phyloP scores from a whole-genome alignment of 2,113 vertebrate species.

The Gambusia holbrooki region DNA sequence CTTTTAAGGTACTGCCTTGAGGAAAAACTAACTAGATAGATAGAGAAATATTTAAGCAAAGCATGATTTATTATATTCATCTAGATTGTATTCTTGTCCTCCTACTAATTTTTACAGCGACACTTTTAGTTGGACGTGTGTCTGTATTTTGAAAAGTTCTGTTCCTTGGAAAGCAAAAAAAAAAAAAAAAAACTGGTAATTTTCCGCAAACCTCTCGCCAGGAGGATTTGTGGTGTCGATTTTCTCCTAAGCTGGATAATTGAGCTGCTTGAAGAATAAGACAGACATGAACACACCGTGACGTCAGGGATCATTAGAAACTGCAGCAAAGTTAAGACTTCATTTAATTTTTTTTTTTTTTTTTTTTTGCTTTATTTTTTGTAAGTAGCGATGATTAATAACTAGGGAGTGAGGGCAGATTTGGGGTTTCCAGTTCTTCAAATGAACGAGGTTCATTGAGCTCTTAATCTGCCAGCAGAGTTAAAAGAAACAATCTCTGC shows the following conservation, averaged over 20 bases:
- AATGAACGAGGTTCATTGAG: neutral
- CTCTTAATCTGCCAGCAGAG: neutral
- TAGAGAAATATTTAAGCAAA: neutral
- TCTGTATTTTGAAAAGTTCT: slow-evolving; percentile 39
- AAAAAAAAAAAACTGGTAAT: slow-evolving; percentile 18
- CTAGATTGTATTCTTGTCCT: neutral
- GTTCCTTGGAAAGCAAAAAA: slow-evolving; percentile 52
- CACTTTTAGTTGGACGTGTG: slow-evolving; percentile 17
- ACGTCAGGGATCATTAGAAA: slow-evolving; percentile 22
- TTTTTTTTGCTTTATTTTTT: neutral
- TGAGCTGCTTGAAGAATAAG: slow-evolving; percentile 38
- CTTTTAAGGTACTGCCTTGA: neutral
- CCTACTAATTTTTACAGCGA: slow-evolving; percentile 1
- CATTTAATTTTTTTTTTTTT: neutral
- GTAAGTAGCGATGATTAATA: neutral
- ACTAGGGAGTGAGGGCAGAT: too few species aligned
- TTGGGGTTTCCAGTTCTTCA: neutral
- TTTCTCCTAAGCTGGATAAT: slow-evolving; percentile 43
- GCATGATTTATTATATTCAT: slow-evolving; percentile 3
- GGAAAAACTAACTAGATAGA: neutral
- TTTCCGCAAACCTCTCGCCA: slow-evolving; percentile 18
- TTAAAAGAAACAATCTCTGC: neutral
- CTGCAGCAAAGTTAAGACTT: slow-evolving; percentile 8
- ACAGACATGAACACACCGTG: slow-evolving; percentile 34
- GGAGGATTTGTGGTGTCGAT: slow-evolving; percentile 35